A percentile compares a stretch with the other conserved stretches of the same genome.
Conservation (phyloP, 1,140 invertebrate genomes). For the Ceratosolen solmsi region DNA sequence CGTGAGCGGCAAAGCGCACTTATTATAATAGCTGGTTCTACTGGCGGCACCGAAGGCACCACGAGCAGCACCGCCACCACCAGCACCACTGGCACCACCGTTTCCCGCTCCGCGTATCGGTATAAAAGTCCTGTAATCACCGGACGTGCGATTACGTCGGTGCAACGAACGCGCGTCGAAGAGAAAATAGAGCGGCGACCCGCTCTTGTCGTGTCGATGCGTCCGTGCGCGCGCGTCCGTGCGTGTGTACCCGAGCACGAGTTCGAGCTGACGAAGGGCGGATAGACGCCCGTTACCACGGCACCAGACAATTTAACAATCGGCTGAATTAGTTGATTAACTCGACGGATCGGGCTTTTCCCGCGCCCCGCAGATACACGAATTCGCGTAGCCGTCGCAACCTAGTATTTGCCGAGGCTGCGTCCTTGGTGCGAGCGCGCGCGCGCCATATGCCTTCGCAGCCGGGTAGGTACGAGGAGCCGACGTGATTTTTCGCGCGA, state of each 20-base stretch:
- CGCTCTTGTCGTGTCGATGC: background rate
- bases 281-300: too few species aligned
- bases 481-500: conserved; percentile 46
- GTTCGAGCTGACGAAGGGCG: conserved; percentile 39
- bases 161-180: conserved; percentile 8
- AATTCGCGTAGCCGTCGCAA: too few species aligned
- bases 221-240: background rate
- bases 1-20: conserved; percentile 52
- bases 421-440: background rate
- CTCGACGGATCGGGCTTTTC: background rate
- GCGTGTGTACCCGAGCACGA: background rate
- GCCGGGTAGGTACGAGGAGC: conserved; percentile 33
- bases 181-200: background rate
- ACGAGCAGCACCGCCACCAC: background rate
- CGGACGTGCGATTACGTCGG: conserved; percentile 59
- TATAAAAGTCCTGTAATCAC: conserved; percentile 63
- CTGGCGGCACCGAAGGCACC: too few species aligned
- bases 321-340: conserved; percentile 66
- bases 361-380: too few species aligned
- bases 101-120: conserved; percentile 49
- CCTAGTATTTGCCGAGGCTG: background rate
- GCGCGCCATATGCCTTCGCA: background rate
- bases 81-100: background rate
- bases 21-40: conserved; percentile 60
- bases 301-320: conserved; percentile 64